Base-by-base conservation (phyloP, 2,888 invertebrate species). In the Tachina lurida region DNA sequence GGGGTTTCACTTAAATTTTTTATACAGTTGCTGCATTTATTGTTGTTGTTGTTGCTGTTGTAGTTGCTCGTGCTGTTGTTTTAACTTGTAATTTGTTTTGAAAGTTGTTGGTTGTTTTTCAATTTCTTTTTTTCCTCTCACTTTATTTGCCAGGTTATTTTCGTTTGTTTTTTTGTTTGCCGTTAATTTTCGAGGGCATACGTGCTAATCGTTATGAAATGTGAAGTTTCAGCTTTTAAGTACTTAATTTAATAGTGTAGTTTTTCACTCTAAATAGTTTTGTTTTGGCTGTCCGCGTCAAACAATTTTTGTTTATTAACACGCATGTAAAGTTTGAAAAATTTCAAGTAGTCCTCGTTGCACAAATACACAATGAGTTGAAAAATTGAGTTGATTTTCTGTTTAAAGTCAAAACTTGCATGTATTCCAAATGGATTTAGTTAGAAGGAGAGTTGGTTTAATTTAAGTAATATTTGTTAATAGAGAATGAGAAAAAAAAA, bases 51-150 rank as follows among this genome's bases (percentile, higher is more conserved):
- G 60, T 81, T 74, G 62, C 17, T 71, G 60, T 49, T 49, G 52
- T 31, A 31, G 7, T 7, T 31, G 31, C 31, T 31, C 31, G 31
- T 60, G 52, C 17, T 82, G 52, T 84, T 84, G 65, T 75, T 82
- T 77, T 74, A 74, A 79, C 79, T 84, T 87, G 75, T 84, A 81
- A 84, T 84, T 87, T 83, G 83, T 84, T 84, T 80, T 77, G 75
- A 84, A 81, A 87, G 67, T 84, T 84, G 71, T 68, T 80, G 41
- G 43, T 54, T 54, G 22, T 68, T 60, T 12, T 31, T 31, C 31
- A 31, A 31, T 31, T 3, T 4, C 4, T 7, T 49, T 70, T 45
- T 10, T 58, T 63, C 39, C 19, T 8, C 17, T 15, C 52, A 13
- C 15, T 43, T 65, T 58, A 58, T 65, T 80, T 54, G 19, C 12